Evolutionary conservation across 2,113 vertebrate genomes (phyloP).

Genomic region (Amphiprion ocellaris): DNA sequence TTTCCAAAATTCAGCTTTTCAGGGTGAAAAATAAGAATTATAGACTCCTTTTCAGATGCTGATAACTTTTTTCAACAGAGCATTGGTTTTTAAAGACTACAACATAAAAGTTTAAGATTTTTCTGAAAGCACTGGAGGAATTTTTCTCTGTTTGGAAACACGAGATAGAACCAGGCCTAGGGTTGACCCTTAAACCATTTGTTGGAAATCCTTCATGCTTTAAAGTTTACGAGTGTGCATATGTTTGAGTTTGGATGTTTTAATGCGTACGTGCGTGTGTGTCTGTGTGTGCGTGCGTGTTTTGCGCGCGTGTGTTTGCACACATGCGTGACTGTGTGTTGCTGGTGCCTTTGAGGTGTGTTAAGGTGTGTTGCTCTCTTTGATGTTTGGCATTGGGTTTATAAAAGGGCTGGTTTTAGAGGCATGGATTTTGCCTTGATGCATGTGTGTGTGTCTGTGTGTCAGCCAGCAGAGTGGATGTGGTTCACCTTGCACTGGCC

Average conservation of each 20-base stretch:
- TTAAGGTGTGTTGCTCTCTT: conserved; percentile 76
- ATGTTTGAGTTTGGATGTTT: conserved; percentile 48
- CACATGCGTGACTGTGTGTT: conserved; percentile 56
- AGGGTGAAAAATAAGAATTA: conserved; percentile 33
- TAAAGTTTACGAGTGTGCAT: conserved; percentile 69
- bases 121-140: conserved; percentile 38
- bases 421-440: conserved; percentile 54
- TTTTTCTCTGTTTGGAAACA: conserved; percentile 63
- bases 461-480: conserved; percentile 71
- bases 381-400: conserved; percentile 79
- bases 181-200: conserved; percentile 65
- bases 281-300: conserved; percentile 26
- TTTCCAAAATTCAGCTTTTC: conserved; percentile 41
- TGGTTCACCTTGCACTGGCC: conserved; percentile 84
- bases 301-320: conserved; percentile 16
- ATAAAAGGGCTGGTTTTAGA: conserved; percentile 72
- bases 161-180: conserved; percentile 53
- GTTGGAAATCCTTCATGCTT: conserved; percentile 68
- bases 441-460: conserved; percentile 41
- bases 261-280: conserved; percentile 16
- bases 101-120: conserved; percentile 35
- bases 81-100: conserved; percentile 15
- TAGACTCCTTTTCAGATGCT: conserved; percentile 23
- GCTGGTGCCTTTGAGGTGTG: conserved; percentile 78
- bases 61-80: conserved; percentile 16